Conservation (phyloP, 1,140 invertebrate genomes). For the Uloborus diversus region DNA sequence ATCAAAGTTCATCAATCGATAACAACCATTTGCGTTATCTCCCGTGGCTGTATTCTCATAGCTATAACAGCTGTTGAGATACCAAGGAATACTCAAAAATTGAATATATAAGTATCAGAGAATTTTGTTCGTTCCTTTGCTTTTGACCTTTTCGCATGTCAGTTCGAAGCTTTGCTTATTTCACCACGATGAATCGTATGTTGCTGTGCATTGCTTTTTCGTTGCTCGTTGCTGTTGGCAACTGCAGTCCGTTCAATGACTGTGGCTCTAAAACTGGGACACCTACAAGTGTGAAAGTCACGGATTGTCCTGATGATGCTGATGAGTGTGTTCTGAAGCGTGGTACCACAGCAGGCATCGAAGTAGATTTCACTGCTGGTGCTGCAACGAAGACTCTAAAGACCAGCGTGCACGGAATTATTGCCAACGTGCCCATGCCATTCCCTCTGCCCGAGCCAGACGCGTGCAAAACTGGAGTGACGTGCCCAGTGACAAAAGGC, state of each 20-base stretch:
- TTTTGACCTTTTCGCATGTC: no score
- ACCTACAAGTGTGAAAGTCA: not conserved
- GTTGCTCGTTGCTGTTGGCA: not conserved
- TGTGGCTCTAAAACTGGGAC: not conserved
- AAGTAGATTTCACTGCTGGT: not conserved
- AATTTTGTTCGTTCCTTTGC: no score
- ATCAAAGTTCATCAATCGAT: no score
- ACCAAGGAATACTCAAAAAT: no score
- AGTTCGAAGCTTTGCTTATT: no score
- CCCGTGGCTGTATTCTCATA: no score
- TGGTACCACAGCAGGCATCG: not conserved
- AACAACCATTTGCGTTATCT: no score
- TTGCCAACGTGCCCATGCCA: conserved; percentile 75
- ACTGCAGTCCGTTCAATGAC: not conserved
- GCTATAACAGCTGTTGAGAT: no score
- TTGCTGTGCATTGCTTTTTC: not conserved
- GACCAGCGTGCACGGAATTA: conserved; percentile 70
- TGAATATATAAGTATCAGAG: no score
- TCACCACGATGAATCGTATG: conserved; percentile 3
- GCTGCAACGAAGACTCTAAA: not conserved
- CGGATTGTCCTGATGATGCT: not conserved
- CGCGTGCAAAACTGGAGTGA: conserved; percentile 74
- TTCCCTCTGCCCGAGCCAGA: conserved; percentile 76
- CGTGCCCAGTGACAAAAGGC: conserved; percentile 73
- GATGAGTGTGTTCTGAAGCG: conserved; percentile 5